Base-by-base conservation (phyloP, 2,888 invertebrate genomes). In the Leptinotarsa tumamoca region DNA sequence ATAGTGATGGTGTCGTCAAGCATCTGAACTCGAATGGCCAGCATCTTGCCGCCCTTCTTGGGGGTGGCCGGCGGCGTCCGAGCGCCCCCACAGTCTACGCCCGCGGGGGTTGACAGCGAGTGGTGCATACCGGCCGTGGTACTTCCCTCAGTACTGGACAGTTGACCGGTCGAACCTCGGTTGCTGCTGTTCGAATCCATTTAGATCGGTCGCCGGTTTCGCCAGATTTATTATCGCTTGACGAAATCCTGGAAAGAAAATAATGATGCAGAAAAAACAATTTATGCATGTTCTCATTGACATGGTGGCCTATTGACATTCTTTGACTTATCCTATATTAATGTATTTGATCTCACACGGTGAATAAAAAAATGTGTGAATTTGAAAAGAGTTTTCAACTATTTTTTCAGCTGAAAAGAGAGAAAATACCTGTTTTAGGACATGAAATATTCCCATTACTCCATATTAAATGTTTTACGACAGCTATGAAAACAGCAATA, bases 1-100 rank as follows among this genome's bases (percentile, higher is more conserved):
- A 96, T 94, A 83, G 96, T 96, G 87, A 95, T 91, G 71, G 94
- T 92, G 89, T 96, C 96, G 88, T 96, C 96, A 82, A 96, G 90
- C 96, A 96, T 96, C 89, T 95, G 95, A 73, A 96, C 94, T 82
- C 95, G 91, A 79, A 96, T 94, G 72, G 95, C 95, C 79, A 96
- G 91, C 93, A 96, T 96, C 89, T 96, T 96, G 87, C 96, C 96
- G 83, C 93, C 93, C 86, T 95, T 95, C 85, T 95, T 93, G 73
- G 94, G 95, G 82, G 95, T 95, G 81, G 94, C 91, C 71, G 95
- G 94, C 76, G 94, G 94, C 80, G 95, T 95, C 79, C 94, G 91
- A 66, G 85, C 90, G 79, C 80, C 80, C 75, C 93, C 93, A 81
- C 93, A 93, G 90, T 95, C 95, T 85, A 95, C 95, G 80, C 95